Evolutionary conservation across 1,140 invertebrate genomes (phyloP), one percentile per base, ranked within the genome.

Genomic region (Drosophila orosa): DNA sequence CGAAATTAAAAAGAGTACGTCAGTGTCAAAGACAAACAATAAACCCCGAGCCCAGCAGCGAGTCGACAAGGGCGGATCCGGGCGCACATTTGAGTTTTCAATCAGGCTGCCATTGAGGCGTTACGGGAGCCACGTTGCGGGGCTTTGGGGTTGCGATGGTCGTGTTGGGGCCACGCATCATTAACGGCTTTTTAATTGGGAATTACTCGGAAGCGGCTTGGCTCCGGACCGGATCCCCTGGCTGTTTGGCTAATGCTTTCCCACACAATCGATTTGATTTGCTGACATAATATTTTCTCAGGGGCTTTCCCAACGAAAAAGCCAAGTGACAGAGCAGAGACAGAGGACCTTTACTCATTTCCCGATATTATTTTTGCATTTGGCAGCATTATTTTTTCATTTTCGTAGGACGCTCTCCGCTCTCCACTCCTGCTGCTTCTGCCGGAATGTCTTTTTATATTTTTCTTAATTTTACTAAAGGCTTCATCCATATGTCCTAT

Each of bases 71-170:
- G 42, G 65, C 44, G 63, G 24, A 19, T 63, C 39, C 22, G n/a
- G 33, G 17, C 39, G 31, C 83, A 78, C 82, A 87, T 81, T 81
- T 61, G 74, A 76, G 71, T 78, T 83, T 87, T 90, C 87, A 90
- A 83, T 90, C 87, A 90, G 80, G 24, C 45, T 59, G 80, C 69
- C 89, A 90, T 77, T 87, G 80, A 90, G 62, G 87, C 87, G 80
- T 87, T 57, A 56, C 66, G 42, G 62, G 52, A 58, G 73, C 74
- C 87, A 90, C 89, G 87, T 77, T 65, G 60, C 57, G 40, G 65
- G 59, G 40, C 63, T 44, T 45, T 56, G 61, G 48, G 71, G 50
- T 57, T 55, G 65, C 45, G 17, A n/a, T 68, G 40, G 48, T 37
- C 63, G 65, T 27, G 40, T 12, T 68, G 22, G 65, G 50, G 33